These are phyloP conservation scores for Acanthurus leucopareius DNA, from an alignment of 2,797 vertebrate genomes.

Conservation along the genomic window DNA sequence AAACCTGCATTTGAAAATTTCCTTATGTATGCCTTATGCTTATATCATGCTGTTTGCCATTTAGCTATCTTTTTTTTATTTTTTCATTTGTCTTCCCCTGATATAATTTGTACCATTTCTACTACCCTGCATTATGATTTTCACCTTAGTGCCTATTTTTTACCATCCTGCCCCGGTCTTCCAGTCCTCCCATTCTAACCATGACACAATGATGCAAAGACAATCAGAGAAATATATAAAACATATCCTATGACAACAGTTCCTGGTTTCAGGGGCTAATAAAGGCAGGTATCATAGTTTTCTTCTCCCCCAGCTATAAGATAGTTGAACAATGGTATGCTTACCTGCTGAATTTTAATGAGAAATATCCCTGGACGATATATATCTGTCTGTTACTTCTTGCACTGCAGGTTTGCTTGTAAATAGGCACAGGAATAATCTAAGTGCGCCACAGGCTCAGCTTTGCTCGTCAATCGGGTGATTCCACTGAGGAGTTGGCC, in stretches of 20 bases:
- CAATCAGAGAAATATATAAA: constrained; percentile 73
- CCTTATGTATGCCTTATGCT: constrained; percentile 83
- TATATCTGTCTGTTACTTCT: constrained; percentile 61
- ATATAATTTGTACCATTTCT: constrained; percentile 62
- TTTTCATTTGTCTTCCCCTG: constrained; percentile 28
- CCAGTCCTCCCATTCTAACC: constrained; percentile 54
- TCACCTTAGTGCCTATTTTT: constrained; percentile 82
- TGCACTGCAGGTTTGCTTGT: constrained; percentile 77
- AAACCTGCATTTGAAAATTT: constrained; percentile 82
- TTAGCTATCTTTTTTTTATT: constrained; percentile 33
- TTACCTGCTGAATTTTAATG: constrained; percentile 75
- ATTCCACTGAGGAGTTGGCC: constrained; percentile 62
- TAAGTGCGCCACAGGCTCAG: constrained; percentile 37
- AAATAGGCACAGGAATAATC: constrained; percentile 68
- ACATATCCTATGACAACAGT: constrained; percentile 68
- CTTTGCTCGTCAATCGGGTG: constrained; percentile 44
- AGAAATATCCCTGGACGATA: constrained; percentile 46
- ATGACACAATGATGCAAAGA: constrained; percentile 68
- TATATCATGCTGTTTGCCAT: constrained; percentile 70
- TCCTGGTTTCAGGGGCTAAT: constrained; percentile 48
- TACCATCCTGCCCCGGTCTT: constrained; percentile 63
- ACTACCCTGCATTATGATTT: constrained; percentile 58
- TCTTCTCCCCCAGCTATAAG: constrained; percentile 40
- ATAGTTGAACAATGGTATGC: constrained; percentile 75
- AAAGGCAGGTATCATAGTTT: constrained; percentile 55